A percentile compares a stretch with the other conserved stretches of the same genome.
These are phyloP conservation scores for Hippocampus kuda DNA, from an alignment of 2,797 vertebrate species.

Conservation along the genomic window DNA sequence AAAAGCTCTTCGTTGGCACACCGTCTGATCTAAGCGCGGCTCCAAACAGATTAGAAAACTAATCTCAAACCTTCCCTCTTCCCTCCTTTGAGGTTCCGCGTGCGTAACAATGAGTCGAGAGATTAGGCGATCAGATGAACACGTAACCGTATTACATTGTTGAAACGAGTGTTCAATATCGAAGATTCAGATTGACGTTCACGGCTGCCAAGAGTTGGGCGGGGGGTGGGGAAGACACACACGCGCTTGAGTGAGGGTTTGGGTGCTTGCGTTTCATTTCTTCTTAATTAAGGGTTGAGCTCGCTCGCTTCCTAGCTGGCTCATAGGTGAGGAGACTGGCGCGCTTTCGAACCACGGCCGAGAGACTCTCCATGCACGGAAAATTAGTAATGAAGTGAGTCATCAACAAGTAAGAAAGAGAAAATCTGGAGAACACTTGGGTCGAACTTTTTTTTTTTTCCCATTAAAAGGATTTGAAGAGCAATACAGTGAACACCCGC, in stretches of 20 bases:
- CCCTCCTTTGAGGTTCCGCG: conserved; percentile 47
- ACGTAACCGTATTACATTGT: background rate
- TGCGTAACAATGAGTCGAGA: conserved; percentile 47
- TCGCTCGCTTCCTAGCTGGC: background rate
- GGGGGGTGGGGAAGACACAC: conserved; percentile 1
- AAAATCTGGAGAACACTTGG: conserved; percentile 33
- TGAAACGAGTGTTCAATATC: background rate
- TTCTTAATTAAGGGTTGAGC: background rate
- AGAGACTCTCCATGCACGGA: background rate
- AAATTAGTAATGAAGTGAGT: background rate
- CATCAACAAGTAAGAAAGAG: background rate
- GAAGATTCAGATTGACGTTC: conserved; percentile 5
- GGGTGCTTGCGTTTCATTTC: background rate
- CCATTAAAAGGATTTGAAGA: background rate
- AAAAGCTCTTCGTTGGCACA: conserved; percentile 36
- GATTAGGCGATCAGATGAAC: conserved; percentile 41
- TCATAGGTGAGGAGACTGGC: background rate
- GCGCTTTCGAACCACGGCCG: background rate
- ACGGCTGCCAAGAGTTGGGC: conserved; percentile 9
- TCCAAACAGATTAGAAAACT: conserved; percentile 53
- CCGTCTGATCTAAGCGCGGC: conserved; percentile 25
- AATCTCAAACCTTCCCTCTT: conserved; percentile 44
- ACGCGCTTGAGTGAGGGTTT: conserved; percentile 2
- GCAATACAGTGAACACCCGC: background rate
- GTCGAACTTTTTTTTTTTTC: conserved; percentile 15